Evolutionary conservation across 2,888 invertebrate species (phyloP).

Genomic region (Dasypogon diadema): DNA sequence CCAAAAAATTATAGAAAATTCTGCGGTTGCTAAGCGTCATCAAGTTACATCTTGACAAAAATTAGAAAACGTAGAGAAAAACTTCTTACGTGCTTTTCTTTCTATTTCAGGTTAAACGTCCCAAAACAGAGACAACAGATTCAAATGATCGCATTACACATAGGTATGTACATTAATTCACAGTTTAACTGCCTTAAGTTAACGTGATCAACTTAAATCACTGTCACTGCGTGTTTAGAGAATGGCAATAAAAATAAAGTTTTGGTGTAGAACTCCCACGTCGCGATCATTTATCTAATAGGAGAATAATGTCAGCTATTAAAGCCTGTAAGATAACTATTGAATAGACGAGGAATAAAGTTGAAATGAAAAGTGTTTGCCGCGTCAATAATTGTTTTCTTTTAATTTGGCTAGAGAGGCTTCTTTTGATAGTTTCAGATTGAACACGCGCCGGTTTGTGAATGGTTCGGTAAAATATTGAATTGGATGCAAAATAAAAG

Average conservation of each 20-base stretch:
- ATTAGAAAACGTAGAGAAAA: background rate
- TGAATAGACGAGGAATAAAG: too few relatives aligned
- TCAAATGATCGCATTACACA: conserved; percentile 76
- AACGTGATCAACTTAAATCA: background rate
- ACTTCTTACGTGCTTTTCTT: conserved; percentile 27
- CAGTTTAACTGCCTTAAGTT: conserved; percentile 1
- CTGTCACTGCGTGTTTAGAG: background rate
- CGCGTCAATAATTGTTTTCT: too few relatives aligned
- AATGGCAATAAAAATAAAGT: background rate
- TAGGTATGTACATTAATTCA: conserved; percentile 71
- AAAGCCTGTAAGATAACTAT: background rate
- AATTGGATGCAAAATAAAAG: too few relatives aligned
- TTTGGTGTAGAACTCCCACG: background rate
- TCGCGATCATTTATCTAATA: background rate
- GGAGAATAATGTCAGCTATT: background rate
- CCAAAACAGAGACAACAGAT: conserved; percentile 76
- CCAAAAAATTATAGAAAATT: background rate
- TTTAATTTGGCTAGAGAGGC: too few relatives aligned
- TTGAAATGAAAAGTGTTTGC: too few relatives aligned
- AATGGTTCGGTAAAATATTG: too few relatives aligned
- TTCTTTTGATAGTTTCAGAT: too few relatives aligned
- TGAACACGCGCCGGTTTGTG: too few relatives aligned
- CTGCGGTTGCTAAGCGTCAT: background rate
- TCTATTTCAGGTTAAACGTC: conserved; percentile 76
- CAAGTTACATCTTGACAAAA: background rate